Percentiles rank a stretch among this genome's conserved stretches.
These are phyloP conservation scores for Chymomyza amoena DNA, from an alignment of 2,888 invertebrate species.

Conservation along the genomic window DNA sequence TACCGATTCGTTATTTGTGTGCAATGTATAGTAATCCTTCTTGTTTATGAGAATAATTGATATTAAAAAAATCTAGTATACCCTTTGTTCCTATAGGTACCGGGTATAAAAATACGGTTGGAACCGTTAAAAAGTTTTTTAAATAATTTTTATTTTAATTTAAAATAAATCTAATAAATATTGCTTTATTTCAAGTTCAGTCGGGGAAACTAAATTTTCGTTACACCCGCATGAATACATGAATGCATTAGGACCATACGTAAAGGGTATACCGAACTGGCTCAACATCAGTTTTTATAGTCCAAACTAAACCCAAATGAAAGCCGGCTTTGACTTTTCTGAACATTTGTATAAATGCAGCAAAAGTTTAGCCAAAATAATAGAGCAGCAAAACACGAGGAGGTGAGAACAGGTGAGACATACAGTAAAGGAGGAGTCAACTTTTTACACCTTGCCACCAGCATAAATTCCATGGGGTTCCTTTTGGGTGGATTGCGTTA, in stretches of 20 bases:
- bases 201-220: not conserved
- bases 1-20: too few relatives aligned
- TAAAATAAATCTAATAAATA: too few relatives aligned
- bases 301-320: not conserved
- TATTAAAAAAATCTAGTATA: too few relatives aligned
- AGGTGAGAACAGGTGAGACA: not conserved
- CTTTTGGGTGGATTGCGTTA: not conserved
- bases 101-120: too few relatives aligned
- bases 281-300: not conserved
- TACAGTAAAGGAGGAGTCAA: constrained; percentile 22
- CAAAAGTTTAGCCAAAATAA: not conserved
- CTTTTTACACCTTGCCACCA: constrained; percentile 56
- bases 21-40: too few relatives aligned
- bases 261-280: not conserved
- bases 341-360: not conserved
- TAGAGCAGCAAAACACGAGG: not conserved
- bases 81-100: too few relatives aligned
- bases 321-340: not conserved
- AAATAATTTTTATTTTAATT: too few relatives aligned
- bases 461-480: constrained; percentile 47
- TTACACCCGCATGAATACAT: not conserved
- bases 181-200: too few relatives aligned
- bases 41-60: too few relatives aligned
- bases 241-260: not conserved
- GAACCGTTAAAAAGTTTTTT: too few relatives aligned